Percentiles rank a stretch among this genome's conserved stretches.
Evolutionary conservation across 1,140 invertebrate genomes (phyloP).

Genomic region (Aphis gossypii): DNA sequence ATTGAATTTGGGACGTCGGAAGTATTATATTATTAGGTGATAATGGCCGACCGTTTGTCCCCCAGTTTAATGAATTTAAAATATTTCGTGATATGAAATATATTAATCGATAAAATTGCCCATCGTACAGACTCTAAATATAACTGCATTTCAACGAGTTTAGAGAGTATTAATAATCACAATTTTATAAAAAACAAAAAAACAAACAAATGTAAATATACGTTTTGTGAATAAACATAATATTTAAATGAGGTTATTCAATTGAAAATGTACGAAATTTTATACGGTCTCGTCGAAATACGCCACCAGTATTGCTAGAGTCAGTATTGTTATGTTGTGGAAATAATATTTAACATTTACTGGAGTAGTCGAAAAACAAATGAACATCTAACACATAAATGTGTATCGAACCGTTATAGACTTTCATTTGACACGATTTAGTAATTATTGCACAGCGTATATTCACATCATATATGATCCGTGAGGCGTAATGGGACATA

Average conservation of each 20-base stretch:
- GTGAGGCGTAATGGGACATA: not conserved
- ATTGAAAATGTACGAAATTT: not conserved
- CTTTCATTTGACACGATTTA: not conserved
- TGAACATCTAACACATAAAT: not conserved
- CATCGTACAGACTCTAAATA: not conserved
- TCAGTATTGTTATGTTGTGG: not conserved
- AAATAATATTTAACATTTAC: not conserved
- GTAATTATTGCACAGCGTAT: not conserved
- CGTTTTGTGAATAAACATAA: not conserved
- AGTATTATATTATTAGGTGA: conserved; percentile 13
- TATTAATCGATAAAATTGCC: not conserved
- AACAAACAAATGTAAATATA: not conserved
- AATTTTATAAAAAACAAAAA: not conserved
- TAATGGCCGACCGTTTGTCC: conserved; percentile 6
- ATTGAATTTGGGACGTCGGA: not conserved
- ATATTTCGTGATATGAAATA: conserved; percentile 12
- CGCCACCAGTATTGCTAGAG: not conserved
- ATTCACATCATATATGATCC: not conserved
- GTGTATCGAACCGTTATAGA: not conserved
- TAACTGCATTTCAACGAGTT: not conserved
- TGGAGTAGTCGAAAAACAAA: not conserved
- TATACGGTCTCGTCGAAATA: not conserved
- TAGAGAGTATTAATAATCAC: not conserved
- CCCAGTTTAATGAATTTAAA: not conserved
- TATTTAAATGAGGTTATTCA: not conserved